Base-by-base conservation (phyloP, 2,888 invertebrate genomes). In the Invenusta paracnida region DNA sequence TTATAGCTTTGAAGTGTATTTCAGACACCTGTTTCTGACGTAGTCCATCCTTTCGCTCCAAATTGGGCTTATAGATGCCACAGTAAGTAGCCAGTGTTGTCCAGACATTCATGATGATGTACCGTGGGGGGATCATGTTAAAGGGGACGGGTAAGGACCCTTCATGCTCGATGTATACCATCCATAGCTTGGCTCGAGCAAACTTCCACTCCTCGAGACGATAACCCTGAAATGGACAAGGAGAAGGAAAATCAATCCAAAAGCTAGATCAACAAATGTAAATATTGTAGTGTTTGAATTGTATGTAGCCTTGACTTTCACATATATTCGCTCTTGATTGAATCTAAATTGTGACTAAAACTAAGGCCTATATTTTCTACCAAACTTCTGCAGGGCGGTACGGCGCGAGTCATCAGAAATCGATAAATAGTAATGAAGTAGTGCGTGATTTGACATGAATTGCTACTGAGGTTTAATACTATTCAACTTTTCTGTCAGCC, bases 141-240 rank as follows among this genome's bases (percentile, higher is more conserved):
- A 86, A 86, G 17, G 86, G 86, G 29, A 84, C 86, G 13, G 86
- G 86, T 1, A 86, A 67, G 0, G 66, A n/a, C n/a, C 86, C 84
- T 29, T 85, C 84, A n/a, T 86, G 86, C 17, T 86, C 86, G 5
- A 86, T 86, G 66, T 86, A 86, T 17, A 86, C 86, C 83, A 86
- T 66, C 86, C 86, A 86, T 5, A 86, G 48, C 2, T n/a, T 67
- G 25, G 86, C 84, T 5, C 86, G 82, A 17, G 86, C 86, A 48
- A 85, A 86, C 48, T 86, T 86, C 86, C 86, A 86, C 66, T 86
- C 86, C 29, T 86, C 86, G 2, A 86, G 84, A 11, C 86, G 31
- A 28, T 66, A 30, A 86, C 86, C 86, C 86, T 86, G 31, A 17
- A 82, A n/a, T n/a, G n/a, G n/a, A n/a, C n/a, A n/a, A n/a, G n/a